phyloP scores from a whole-genome alignment of 2,113 vertebrate genomes.

The Pseudopodoces humilis region DNA sequence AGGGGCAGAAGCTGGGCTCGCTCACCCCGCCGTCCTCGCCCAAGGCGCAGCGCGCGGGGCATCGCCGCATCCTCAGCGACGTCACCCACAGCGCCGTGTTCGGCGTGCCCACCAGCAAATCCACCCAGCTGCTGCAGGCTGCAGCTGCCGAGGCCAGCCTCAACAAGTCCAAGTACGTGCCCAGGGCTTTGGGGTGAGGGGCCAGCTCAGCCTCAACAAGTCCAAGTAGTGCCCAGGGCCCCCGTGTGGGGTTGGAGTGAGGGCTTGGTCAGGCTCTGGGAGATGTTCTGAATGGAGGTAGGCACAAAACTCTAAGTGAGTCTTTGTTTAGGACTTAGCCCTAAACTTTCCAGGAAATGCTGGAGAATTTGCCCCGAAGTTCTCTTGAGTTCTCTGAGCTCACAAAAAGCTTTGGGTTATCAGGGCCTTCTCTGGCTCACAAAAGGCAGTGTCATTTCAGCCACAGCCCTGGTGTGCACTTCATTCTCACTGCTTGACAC shows the following conservation, averaged over 20 bases:
- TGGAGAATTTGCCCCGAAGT: neutral
- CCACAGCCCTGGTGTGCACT: neutral
- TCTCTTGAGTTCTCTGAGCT: neutral
- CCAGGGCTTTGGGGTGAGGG: neutral
- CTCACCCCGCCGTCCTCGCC: conserved; percentile 95
- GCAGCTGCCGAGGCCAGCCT: conserved; percentile 96
- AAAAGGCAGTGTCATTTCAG: rapidly evolving
- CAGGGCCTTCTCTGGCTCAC: neutral
- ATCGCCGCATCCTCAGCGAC: conserved; percentile 94
- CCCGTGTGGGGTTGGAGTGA: neutral
- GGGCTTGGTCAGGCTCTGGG: neutral
- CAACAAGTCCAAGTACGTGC: conserved; percentile 94
- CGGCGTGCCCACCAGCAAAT: conserved; percentile 96
- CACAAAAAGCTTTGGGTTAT: neutral
- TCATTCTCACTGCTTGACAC: rapidly evolving
- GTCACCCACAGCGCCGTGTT: conserved; percentile 97
- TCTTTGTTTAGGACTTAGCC: neutral
- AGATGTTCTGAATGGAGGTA: neutral
- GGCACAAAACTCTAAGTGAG: neutral
- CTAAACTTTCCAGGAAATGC: neutral
- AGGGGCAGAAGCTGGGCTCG: conserved; percentile 86
- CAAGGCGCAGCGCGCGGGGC: conserved; percentile 89
- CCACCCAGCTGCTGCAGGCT: conserved; percentile 93
- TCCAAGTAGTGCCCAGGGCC: neutral
- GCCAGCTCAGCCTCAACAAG: neutral